Percentiles rank a stretch among this genome's conserved stretches.
Conservation (phyloP, 2,797 vertebrate genomes). For the Anguilla anguilla region DNA sequence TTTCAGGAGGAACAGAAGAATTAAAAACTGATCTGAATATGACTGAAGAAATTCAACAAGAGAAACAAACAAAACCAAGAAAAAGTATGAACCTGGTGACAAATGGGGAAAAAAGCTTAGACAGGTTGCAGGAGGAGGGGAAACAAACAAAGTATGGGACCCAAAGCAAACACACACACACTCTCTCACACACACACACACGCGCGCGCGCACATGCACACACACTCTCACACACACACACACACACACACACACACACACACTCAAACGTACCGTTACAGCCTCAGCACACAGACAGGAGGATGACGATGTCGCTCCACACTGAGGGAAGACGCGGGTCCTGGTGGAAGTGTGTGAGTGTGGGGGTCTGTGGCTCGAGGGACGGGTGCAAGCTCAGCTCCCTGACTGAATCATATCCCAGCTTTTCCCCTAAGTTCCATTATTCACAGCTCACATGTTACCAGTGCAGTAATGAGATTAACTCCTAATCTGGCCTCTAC, state of each 20-base stretch:
- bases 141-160: not conserved
- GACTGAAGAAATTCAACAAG: not conserved
- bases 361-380: not conserved
- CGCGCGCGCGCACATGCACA: not conserved
- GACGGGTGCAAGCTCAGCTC: conserved; percentile 4
- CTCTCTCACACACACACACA: not conserved
- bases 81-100: not conserved
- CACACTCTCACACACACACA: too few species aligned
- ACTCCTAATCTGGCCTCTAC: conserved; percentile 62
- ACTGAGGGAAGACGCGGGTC: not conserved
- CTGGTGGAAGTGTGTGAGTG: not conserved
- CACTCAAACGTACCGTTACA: conserved; percentile 49
- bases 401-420: conserved; percentile 27
- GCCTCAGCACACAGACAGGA: not conserved
- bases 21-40: not conserved
- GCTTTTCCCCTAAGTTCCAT: conserved; percentile 55
- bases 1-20: not conserved
- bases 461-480: conserved; percentile 72
- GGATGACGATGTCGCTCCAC: not conserved
- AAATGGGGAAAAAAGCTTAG: not conserved
- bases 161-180: not conserved
- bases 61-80: not conserved
- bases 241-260: conserved; percentile 6
- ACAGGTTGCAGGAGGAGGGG: not conserved
- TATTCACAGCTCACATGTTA: conserved; percentile 59